Evolutionary conservation across 2,797 vertebrate genomes (phyloP).

Genomic region (Galaxias olidus): DNA sequence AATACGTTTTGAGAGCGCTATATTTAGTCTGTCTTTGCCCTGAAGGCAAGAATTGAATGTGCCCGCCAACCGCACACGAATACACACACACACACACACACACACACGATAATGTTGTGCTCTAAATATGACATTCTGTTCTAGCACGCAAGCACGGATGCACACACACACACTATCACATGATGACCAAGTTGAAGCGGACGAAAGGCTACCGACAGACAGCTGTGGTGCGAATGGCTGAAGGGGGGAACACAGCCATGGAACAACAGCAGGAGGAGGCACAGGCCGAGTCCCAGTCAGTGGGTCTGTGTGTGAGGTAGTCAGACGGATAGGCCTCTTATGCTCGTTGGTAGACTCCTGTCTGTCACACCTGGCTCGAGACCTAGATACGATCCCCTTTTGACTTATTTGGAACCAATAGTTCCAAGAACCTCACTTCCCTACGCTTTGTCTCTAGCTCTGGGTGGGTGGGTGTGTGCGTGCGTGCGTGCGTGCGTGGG

Average conservation of each 20-base stretch:
- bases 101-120: constrained; percentile 23
- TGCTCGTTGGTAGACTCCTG: no score
- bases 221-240: constrained; percentile 18
- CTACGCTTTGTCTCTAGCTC: background rate
- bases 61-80: background rate
- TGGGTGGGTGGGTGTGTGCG: constrained; percentile 12
- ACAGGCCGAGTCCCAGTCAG: background rate
- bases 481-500: background rate
- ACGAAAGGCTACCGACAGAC: constrained; percentile 7
- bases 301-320: background rate
- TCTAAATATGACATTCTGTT: constrained; percentile 20
- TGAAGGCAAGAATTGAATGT: constrained; percentile 12
- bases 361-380: no score
- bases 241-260: background rate
- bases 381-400: no score
- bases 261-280: background rate
- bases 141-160: background rate
- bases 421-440: background rate
- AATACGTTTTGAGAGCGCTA: background rate
- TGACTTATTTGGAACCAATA: background rate
- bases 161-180: background rate
- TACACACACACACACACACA: background rate
- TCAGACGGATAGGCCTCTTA: no score
- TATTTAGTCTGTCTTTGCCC: constrained; percentile 3
- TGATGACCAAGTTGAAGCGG: background rate